Conservation (phyloP, 64 coral and sea anemone species). For the Astreopora myriophthalma region DNA sequence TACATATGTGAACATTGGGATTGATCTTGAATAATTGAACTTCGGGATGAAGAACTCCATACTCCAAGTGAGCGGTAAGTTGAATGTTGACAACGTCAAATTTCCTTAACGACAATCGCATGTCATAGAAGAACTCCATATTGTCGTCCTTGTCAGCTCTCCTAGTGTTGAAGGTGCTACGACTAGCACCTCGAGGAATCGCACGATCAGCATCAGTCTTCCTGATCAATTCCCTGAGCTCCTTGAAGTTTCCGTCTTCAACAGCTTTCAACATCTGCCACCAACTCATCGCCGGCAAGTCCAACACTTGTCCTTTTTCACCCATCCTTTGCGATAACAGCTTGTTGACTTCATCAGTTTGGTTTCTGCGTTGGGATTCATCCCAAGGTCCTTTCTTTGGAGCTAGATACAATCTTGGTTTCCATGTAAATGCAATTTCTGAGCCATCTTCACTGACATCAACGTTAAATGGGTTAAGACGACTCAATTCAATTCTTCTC, state of each 20-base stretch:
- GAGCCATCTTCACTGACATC: not conserved
- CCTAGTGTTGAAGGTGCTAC: not conserved
- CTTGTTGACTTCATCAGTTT: not conserved
- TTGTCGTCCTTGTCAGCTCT: not conserved
- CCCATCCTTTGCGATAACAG: not conserved
- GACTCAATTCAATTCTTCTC: slow-evolving; percentile 23
- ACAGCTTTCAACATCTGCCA: not conserved
- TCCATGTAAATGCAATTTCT: not conserved
- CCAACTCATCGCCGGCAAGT: not conserved
- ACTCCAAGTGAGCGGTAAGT: slow-evolving; percentile 36
- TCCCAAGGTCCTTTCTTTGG: not conserved
- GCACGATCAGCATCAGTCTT: not conserved
- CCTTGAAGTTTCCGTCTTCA: not conserved
- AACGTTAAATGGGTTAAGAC: slow-evolving; percentile 23
- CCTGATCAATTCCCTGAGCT: not conserved
- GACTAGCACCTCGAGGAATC: not conserved
- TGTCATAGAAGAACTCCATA: slow-evolving; percentile 59
- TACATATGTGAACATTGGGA: slow-evolving; percentile 52
- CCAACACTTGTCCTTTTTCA: not conserved
- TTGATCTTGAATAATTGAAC: slow-evolving; percentile 71
- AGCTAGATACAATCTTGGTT: not conserved
- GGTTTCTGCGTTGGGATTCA: not conserved
- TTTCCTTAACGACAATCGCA: slow-evolving; percentile 32
- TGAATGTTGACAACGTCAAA: slow-evolving; percentile 61
- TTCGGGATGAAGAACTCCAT: slow-evolving; percentile 56